Evolutionary conservation across 2,113 vertebrate species (phyloP).

Genomic region (Pluvianellus socialis): DNA sequence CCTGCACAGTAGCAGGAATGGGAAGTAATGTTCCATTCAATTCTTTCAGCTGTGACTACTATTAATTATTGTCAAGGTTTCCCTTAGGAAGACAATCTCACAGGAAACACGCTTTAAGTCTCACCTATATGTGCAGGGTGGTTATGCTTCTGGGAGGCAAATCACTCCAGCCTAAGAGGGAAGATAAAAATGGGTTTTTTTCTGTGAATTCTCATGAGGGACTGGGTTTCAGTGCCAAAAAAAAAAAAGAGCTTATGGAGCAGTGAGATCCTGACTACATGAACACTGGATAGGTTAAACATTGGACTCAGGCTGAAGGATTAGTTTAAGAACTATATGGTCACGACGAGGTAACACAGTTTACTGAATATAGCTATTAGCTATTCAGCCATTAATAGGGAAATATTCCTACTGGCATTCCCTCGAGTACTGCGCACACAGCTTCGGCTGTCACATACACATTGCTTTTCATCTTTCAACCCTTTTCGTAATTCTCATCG

Average conservation of each 20-base stretch:
- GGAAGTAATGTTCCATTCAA: conserved; percentile 51
- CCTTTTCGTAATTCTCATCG: not conserved
- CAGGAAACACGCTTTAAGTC: conserved; percentile 40
- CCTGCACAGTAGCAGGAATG: conserved; percentile 48
- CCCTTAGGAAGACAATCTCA: conserved; percentile 37
- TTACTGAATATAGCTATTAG: not conserved
- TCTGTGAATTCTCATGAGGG: not conserved
- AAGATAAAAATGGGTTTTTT: not conserved
- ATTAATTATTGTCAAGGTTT: conserved; percentile 56
- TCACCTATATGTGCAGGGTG: conserved; percentile 13
- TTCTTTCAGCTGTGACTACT: conserved; percentile 47
- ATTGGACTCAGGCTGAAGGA: not conserved
- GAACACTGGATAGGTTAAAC: not conserved
- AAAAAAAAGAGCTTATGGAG: not conserved
- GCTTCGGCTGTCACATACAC: not conserved
- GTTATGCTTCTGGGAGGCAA: not conserved
- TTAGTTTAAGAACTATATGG: not conserved
- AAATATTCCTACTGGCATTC: not conserved
- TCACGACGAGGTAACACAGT: not conserved
- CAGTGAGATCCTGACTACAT: not conserved
- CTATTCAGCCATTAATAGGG: not conserved
- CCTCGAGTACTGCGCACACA: not conserved
- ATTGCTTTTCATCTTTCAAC: not conserved
- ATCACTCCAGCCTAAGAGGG: not conserved
- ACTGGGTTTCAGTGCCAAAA: not conserved